phyloP scores from a whole-genome alignment of 2,113 vertebrate genomes.

The Poecile atricapillus region DNA sequence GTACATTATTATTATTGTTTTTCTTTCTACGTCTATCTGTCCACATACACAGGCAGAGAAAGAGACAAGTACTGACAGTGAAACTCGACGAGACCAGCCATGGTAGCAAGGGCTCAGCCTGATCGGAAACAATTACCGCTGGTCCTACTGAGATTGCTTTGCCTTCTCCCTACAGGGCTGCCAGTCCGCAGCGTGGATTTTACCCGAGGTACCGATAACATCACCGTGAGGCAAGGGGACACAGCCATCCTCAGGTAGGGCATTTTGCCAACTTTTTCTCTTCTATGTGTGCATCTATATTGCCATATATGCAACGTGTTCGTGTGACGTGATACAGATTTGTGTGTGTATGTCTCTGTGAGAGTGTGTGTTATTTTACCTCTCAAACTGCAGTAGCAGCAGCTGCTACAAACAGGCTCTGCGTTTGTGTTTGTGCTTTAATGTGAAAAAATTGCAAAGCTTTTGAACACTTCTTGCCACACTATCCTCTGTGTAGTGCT shows the following conservation, averaged over 20 bases:
- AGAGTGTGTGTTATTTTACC: neutral
- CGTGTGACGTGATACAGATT: neutral
- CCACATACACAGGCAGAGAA: neutral
- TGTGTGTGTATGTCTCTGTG: neutral
- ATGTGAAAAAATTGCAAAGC: neutral
- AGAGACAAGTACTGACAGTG: constrained; percentile 14
- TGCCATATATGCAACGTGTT: neutral
- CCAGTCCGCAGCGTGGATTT: constrained; percentile 98
- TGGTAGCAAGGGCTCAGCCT: constrained; percentile 86
- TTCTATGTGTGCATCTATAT: neutral
- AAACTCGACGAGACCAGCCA: constrained; percentile 76
- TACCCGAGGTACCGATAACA: constrained; percentile 98
- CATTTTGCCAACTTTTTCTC: constrained; percentile 58
- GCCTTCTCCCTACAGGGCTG: constrained; percentile 98
- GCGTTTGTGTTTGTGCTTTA: neutral
- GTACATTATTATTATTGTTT: constrained; percentile 65
- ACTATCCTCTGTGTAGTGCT: neutral
- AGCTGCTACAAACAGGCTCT: neutral
- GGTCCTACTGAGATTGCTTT: constrained; percentile 95
- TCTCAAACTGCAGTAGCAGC: neutral
- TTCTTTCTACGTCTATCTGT: neutral
- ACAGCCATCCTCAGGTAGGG: constrained; percentile 97
- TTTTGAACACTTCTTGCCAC: neutral
- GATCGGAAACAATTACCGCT: constrained; percentile 92
- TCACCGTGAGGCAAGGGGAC: constrained; percentile 98